These are phyloP conservation scores for Cantharis nigra DNA, from an alignment of 2,888 invertebrate genomes.

Conservation along the genomic window DNA sequence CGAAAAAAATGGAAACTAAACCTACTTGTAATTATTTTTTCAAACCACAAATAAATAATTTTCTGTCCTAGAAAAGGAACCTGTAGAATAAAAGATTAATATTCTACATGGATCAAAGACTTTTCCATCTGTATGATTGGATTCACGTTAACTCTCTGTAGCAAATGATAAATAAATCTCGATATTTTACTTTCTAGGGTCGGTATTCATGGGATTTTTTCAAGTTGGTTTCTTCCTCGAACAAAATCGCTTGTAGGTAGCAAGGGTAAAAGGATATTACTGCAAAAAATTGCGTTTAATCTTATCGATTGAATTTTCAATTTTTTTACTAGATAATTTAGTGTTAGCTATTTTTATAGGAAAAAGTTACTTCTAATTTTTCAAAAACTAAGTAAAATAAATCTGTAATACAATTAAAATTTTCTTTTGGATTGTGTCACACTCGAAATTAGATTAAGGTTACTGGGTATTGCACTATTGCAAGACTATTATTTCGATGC, in stretches of 20 bases:
- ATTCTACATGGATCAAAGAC: background rate
- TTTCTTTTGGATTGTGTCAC: background rate
- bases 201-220: background rate
- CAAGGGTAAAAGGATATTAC: background rate
- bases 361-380: background rate
- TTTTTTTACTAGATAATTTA: background rate
- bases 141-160: background rate
- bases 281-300: background rate
- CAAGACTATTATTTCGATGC: background rate
- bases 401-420: background rate
- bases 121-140: background rate
- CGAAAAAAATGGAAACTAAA: background rate
- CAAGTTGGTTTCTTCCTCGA: background rate
- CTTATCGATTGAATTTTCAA: background rate
- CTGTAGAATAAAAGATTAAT: background rate
- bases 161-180: background rate
- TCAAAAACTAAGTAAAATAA: background rate
- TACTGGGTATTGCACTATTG: background rate
- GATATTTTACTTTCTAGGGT: background rate
- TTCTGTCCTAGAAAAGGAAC: background rate
- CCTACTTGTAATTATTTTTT: background rate
- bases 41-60: background rate
- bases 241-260: background rate
- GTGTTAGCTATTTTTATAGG: no score
- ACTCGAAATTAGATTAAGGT: background rate